Base-by-base conservation (phyloP, 2,113 vertebrate species). In the Halichoerus grypus region DNA sequence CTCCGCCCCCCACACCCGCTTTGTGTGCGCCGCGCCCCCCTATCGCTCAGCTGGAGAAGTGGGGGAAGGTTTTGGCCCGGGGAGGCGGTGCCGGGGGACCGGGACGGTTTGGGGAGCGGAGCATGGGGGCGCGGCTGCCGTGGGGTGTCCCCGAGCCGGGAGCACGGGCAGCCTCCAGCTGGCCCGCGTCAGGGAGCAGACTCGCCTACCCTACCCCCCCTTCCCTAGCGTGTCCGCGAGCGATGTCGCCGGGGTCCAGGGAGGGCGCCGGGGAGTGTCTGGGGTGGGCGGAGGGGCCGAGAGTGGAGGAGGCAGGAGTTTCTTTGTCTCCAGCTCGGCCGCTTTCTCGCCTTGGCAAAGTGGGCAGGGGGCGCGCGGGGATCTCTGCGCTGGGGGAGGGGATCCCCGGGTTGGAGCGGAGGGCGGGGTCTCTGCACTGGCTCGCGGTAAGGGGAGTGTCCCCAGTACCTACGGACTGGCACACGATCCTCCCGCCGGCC, bases 321-420 rank as follows among this genome's bases (percentile, higher is more conserved):
- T 99, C 99, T 99, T 99, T 99, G 99, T 99, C 98, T 98, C 81
- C 49, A 11, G 96, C 98, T 98, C 97, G 95, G 97, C 96, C 95
- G 96, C 92, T 95, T 98, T 98, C 98, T 98, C 88, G 98, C 98
- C 94, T 97, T 65, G 92, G 97, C 97, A 97, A 98, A 98, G 98
- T 98, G 98, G 98, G 97, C 97, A 98, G 95, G 97, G 98, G 98
- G 97, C 94, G 97, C 97, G 85, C 72, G 95, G 95, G 92, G 95
- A 97, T 97, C 95, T 97, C 94, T 51, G 87, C 46, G 95, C 82
- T 19, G 91, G 91, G 93, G 97, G 96, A 93, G 92, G 97, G 97
- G 97, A 89, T 79, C 82, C 88, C 81, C 33, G 15, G n/a, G 76
- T 69, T 57, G 1, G 63, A 39, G 84, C 33, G 12, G 84, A 95